phyloP scores from a whole-genome alignment of 2,888 invertebrate genomes.

The Cosmia pyralina region DNA sequence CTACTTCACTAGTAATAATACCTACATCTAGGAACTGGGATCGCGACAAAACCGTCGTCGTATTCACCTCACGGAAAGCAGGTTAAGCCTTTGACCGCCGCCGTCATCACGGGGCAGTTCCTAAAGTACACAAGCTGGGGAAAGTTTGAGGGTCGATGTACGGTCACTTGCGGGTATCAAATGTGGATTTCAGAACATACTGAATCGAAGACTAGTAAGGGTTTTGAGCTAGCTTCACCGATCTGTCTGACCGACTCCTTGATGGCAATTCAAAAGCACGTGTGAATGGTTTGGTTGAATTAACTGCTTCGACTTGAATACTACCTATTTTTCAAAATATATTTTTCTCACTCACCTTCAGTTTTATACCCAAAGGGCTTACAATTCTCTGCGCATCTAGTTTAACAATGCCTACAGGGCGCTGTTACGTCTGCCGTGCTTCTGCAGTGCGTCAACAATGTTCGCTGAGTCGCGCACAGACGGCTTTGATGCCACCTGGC shows the following conservation, averaged over 20 bases:
- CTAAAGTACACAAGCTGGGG: conserved; percentile 43
- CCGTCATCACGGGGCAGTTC: conserved; percentile 52
- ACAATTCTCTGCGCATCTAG: too few species aligned
- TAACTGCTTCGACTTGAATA: not conserved
- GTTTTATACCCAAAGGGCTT: too few species aligned
- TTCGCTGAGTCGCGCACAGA: too few species aligned
- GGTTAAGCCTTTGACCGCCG: conserved; percentile 50
- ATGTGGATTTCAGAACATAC: not conserved
- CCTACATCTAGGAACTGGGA: not conserved
- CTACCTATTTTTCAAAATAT: not conserved
- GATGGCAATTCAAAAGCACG: not conserved
- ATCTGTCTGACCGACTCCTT: not conserved
- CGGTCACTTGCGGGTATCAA: conserved; percentile 6
- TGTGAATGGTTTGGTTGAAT: not conserved
- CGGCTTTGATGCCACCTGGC: too few species aligned
- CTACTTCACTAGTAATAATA: not conserved
- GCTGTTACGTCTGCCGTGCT: too few species aligned
- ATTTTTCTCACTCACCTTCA: too few species aligned
- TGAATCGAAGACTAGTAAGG: not conserved
- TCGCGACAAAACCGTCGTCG: conserved; percentile 7
- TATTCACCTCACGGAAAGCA: conserved; percentile 38
- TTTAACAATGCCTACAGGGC: too few species aligned
- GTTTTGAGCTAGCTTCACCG: not conserved
- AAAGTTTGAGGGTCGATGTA: conserved; percentile 37
- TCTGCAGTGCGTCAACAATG: too few species aligned